These are phyloP conservation scores for Eilema depressum DNA, from an alignment of 2,888 invertebrate species.

Conservation along the genomic window DNA sequence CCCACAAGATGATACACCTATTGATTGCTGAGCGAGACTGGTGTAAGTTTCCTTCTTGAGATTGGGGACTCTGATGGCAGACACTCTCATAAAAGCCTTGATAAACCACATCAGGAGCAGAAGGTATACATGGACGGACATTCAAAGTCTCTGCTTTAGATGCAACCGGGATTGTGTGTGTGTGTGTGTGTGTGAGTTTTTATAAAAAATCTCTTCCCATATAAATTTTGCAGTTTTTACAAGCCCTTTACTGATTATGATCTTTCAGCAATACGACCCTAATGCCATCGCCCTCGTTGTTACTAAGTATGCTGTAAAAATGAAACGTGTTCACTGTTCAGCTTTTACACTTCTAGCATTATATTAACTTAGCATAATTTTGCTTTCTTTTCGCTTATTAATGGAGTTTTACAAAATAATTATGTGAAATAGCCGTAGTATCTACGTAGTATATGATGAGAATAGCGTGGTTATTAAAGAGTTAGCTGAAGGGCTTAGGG, in stretches of 20 bases:
- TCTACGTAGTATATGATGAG: too few relatives aligned
- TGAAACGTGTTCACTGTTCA: constrained; percentile 38
- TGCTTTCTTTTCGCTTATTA: not conserved
- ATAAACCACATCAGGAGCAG: not conserved
- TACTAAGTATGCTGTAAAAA: constrained; percentile 40
- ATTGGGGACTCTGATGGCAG: not conserved
- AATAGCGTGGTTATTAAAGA: too few relatives aligned
- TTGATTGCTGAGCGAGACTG: too few relatives aligned
- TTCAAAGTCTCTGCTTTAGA: too few relatives aligned
- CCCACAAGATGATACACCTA: too few relatives aligned
- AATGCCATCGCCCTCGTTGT: constrained; percentile 12
- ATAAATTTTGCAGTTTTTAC: not conserved
- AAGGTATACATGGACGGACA: too few relatives aligned
- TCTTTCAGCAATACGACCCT: not conserved
- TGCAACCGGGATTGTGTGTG: too few relatives aligned
- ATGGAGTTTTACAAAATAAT: not conserved
- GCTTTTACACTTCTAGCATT: not conserved
- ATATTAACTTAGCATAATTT: not conserved
- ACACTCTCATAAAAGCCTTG: not conserved
- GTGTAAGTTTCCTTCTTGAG: not conserved
- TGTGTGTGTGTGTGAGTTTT: too few relatives aligned
- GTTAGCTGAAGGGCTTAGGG: too few relatives aligned
- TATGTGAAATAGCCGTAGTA: too few relatives aligned
- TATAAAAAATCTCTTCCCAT: too few relatives aligned
- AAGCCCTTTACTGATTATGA: not conserved